Evolutionary conservation across 1,140 invertebrate genomes (phyloP), one percentile per base, ranked within the genome.

Genomic region (Theocolax elegans): DNA sequence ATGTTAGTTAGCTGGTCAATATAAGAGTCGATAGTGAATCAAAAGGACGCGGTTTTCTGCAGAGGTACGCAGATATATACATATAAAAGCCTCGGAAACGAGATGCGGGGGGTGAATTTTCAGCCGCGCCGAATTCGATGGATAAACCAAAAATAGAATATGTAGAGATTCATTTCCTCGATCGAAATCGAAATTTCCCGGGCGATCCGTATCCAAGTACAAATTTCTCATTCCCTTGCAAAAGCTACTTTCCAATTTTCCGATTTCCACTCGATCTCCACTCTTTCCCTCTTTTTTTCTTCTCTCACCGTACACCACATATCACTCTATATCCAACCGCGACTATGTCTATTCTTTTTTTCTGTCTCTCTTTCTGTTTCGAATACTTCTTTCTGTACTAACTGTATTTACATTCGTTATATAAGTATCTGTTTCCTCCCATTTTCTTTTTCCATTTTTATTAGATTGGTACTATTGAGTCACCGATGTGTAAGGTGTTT

Each of bases 211-310:
- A 31, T 23, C 40, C 25, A 62, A 56, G 59, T 70, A 70, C 59
- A 70, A 70, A 70, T 63, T 70, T 70, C 59, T 63, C 67, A 63
- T 70, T 70, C 40, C 38, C 67, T 69, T 63, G 58, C 40, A 63
- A 62, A 70, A 63, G 59, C 49, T 70, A 63, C 67, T 70, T 48
- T 63, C 40, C 49, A 17, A 53, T 69, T 62, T 62, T 31, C 23
- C 62, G 21, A 40, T 63, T 51, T 35, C 62, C 44, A 51, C 40
- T 59, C 19, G 4, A 3, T 15, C 12, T 35, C 2, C n/a, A n/a
- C n/a, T n/a, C 21, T 53, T n/a, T 27, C 17, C 25, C 27, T 38
- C 31, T 40, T 31, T 19, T n/a, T n/a, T n/a, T n/a, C n/a, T n/a
- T n/a, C n/a, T n/a, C n/a, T n/a, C n/a, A n/a, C n/a, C n/a, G n/a